Evolutionary conservation across 2,113 vertebrate genomes (phyloP), one percentile per base, ranked within the genome.

Genomic region (Oreochromis niloticus): DNA sequence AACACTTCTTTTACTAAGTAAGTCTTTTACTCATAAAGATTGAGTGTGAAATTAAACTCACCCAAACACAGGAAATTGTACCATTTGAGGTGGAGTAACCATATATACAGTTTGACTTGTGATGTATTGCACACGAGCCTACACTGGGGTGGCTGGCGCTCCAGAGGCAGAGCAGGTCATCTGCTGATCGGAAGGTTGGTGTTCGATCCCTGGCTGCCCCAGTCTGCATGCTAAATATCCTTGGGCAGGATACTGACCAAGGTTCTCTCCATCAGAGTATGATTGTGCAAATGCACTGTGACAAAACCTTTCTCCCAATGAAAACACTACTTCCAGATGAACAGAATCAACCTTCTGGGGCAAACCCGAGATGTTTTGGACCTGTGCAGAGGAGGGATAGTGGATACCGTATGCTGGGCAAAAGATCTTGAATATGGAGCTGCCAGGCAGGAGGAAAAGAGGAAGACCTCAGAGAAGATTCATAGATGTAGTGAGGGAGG

Each of bases 21-120:
- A 52, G 81, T 83, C 82, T 56, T 17, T 83, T 84, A 34, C 46
- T 68, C 83, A 8, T 19, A 83, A 75, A 46, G 52, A 78, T 81
- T 88, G 68, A 82, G 68, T 36, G 89, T 78, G 66, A 88, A 85
- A 89, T 85, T 71, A 81, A 82, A 87, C 32, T 86, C n/a, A 79
- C n/a, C 75, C 71, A 92, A 95, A 93, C 90, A 92, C 46, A 88
- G 90, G 91, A 93, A 94, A 94, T 87, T 83, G 81, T 61, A 82
- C 80, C 68, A 82, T 87, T 92, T 88, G 54, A 87, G 39, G 61
- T 52, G 22, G 30, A 88, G 85, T 85, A 78, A 89, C 87, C 57
- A 84, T 56, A 92, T 73, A 90, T 71, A 83, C 46, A 46, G 78
- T 55, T 87, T 24, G 57, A 32, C 50, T 63, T 82, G 41, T 93